phyloP scores from a whole-genome alignment of 2,113 vertebrate species.

The Peromyscus maniculatus region DNA sequence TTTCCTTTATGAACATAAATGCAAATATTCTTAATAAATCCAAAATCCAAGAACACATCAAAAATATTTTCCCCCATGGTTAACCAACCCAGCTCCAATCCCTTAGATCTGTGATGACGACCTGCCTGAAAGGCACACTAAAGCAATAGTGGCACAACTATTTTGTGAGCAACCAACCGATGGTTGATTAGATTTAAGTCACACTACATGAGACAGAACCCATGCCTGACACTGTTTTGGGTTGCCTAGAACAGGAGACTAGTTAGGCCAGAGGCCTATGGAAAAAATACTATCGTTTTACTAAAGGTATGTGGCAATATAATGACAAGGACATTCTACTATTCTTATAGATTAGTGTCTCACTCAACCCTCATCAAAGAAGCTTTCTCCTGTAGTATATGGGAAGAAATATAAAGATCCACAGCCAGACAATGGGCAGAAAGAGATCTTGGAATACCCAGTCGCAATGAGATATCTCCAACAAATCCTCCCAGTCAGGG shows the following conservation, averaged over 20 bases:
- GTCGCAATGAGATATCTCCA: too few species aligned
- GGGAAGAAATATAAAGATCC: not conserved
- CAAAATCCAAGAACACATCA: not conserved
- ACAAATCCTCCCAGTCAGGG: not conserved
- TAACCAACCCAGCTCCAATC: not conserved
- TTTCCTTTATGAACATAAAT: not conserved
- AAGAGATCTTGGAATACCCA: not conserved
- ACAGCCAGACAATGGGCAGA: not conserved
- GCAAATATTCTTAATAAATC: not conserved
- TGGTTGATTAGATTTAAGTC: not conserved
- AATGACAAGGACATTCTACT: not conserved
- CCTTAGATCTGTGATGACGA: not conserved
- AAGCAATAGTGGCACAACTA: not conserved
- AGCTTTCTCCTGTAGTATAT: not conserved
- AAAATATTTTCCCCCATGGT: too few species aligned
- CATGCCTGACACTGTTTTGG: not conserved
- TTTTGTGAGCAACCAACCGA: not conserved
- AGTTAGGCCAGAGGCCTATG: not conserved
- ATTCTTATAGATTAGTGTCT: not conserved
- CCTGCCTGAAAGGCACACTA: not conserved
- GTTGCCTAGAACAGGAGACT: too few species aligned
- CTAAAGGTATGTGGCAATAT: not conserved
- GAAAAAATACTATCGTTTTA: not conserved
- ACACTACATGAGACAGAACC: not conserved
- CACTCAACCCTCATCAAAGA: not conserved